Percentiles rank a stretch among this genome's conserved stretches.
phyloP scores from a whole-genome alignment of 2,113 vertebrate species.

The Engystomops pustulosus region DNA sequence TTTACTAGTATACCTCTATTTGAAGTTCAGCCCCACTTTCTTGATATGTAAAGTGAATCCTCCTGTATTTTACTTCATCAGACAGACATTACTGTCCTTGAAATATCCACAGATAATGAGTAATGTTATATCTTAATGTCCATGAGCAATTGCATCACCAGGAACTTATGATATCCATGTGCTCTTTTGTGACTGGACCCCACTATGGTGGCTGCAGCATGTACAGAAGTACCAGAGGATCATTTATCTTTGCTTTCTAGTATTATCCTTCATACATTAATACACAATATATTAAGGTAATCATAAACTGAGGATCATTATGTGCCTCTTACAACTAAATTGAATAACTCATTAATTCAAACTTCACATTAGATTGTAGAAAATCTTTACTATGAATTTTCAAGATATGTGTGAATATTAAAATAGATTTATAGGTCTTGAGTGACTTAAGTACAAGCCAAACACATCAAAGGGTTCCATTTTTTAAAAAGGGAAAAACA shows the following conservation, averaged over 20 bases:
- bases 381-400: not conserved
- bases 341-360: not conserved
- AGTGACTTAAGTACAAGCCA: constrained; percentile 32
- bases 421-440: constrained; percentile 21
- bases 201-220: not conserved
- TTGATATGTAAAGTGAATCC: too few species aligned
- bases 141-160: too few species aligned
- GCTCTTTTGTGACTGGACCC: not conserved
- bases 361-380: not conserved
- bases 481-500: constrained; percentile 39
- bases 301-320: not conserved
- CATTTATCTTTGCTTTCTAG: not conserved
- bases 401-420: not conserved
- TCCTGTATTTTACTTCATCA: too few species aligned
- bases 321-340: not conserved
- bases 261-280: not conserved
- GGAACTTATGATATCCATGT: too few species aligned
- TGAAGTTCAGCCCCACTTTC: too few species aligned
- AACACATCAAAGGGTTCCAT: constrained; percentile 47
- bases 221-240: not conserved
- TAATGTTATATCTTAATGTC: too few species aligned
- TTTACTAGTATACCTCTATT: too few species aligned
- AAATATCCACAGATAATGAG: too few species aligned
- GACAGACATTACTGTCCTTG: too few species aligned
- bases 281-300: not conserved